Evolutionary conservation across 2,797 vertebrate species (phyloP).

Genomic region (Peromyscus eremicus): DNA sequence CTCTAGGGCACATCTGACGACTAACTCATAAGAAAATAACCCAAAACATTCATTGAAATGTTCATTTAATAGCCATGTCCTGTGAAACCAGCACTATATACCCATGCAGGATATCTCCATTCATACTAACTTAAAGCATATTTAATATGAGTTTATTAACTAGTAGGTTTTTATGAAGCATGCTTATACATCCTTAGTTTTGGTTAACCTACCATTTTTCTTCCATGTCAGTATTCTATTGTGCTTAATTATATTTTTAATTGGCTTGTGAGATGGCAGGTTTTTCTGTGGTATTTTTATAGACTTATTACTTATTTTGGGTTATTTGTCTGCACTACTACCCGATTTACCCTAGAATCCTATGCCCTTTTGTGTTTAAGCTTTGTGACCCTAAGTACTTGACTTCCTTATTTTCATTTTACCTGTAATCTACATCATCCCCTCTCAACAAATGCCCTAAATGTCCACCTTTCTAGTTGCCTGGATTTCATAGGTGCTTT

Average conservation of each 20-base stretch:
- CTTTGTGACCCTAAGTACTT: neutral
- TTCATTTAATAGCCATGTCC: neutral
- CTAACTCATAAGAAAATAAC: neutral
- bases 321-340: neutral
- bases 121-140: neutral
- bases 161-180: neutral
- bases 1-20: neutral
- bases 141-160: neutral
- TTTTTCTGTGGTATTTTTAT: neutral
- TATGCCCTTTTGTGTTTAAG: neutral
- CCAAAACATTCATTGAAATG: neutral
- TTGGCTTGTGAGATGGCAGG: neutral
- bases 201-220: neutral
- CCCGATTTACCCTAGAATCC: neutral
- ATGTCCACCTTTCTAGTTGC: neutral
- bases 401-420: neutral
- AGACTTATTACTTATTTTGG: neutral
- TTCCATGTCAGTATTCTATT: neutral
- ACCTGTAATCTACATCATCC: neutral
- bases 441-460: neutral
- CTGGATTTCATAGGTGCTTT: neutral
- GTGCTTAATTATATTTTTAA: neutral
- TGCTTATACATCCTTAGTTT: neutral
- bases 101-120: too few relatives aligned
- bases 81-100: neutral